A percentile compares a stretch with the other conserved stretches of the same genome.
phyloP scores from a whole-genome alignment of 2,888 invertebrate genomes.

The Tetheella fluctuosa region DNA sequence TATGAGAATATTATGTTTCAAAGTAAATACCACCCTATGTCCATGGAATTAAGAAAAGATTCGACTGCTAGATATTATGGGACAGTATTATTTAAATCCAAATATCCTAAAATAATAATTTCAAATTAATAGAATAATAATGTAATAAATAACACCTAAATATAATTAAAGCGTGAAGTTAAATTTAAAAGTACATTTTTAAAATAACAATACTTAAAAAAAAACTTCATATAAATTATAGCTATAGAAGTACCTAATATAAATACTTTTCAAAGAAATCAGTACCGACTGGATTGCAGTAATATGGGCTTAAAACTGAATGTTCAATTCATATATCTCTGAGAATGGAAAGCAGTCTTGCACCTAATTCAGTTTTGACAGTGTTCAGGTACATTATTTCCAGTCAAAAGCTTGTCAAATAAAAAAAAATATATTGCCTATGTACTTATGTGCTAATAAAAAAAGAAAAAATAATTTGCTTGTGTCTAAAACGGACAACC shows the following conservation, averaged over 20 bases:
- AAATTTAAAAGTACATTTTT: background rate
- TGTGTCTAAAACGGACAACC: background rate
- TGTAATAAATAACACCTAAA: conserved; percentile 15
- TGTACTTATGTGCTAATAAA: background rate
- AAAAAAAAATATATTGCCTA: background rate
- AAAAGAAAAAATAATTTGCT: background rate
- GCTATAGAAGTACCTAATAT: no score
- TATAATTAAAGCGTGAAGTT: conserved; percentile 23
- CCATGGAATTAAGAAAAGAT: background rate
- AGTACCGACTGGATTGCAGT: no score
- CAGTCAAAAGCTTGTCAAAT: background rate
- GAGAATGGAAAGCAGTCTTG: no score
- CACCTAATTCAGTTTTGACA: background rate
- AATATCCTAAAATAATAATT: no score
- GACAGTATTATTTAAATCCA: no score
- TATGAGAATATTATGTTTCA: background rate
- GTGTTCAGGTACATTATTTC: background rate
- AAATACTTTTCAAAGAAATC: no score
- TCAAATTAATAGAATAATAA: background rate
- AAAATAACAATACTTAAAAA: background rate
- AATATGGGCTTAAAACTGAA: no score
- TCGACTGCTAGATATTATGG: background rate
- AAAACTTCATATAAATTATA: no score
- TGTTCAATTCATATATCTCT: background rate
- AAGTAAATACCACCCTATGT: background rate